Conservation (phyloP, 2,888 invertebrate species). For the Spilosoma lubricipeda region DNA sequence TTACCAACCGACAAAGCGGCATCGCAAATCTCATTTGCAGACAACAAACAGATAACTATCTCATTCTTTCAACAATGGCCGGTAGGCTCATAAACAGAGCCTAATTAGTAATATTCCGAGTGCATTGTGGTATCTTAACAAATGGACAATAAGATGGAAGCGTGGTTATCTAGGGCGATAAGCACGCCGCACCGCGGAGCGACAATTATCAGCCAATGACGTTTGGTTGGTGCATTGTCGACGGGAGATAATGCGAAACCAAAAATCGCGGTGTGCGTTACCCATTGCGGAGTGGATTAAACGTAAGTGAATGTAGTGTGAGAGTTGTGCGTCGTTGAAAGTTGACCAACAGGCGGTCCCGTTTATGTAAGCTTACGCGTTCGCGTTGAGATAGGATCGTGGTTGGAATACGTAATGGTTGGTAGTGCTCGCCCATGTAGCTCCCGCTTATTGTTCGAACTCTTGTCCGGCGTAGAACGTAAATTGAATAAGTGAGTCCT, state of each 20-base stretch:
- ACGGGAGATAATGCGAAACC: conserved; percentile 29
- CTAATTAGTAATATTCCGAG: conserved; percentile 86
- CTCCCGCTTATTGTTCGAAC: conserved; percentile 72
- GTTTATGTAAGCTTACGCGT: conserved; percentile 44
- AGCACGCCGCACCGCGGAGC: conserved; percentile 71
- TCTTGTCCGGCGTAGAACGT: conserved; percentile 66
- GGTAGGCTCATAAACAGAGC: conserved; percentile 82
- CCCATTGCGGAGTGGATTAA: conserved; percentile 56
- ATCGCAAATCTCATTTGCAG: conserved; percentile 85
- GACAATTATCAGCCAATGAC: conserved; percentile 83
- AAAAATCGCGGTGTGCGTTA: conserved; percentile 24
- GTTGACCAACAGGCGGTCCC: conserved; percentile 30
- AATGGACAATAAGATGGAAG: conserved; percentile 83
- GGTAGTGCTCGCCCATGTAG: conserved; percentile 82
- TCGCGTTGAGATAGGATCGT: conserved; percentile 68
- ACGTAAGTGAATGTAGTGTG: conserved; percentile 13
- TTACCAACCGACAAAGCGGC: conserved; percentile 81
- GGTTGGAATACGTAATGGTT: conserved; percentile 82
- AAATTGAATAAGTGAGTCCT: conserved; percentile 75
- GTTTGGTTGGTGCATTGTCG: conserved; percentile 60
- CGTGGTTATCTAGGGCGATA: conserved; percentile 84
- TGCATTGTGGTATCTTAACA: conserved; percentile 82
- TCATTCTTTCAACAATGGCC: conserved; percentile 85
- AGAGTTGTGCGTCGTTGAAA: conserved; percentile 33
- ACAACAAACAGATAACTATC: conserved; percentile 84